A percentile compares a stretch with the other conserved stretches of the same genome.
Evolutionary conservation across 2,888 invertebrate species (phyloP).

Genomic region (Tinea pellionella): DNA sequence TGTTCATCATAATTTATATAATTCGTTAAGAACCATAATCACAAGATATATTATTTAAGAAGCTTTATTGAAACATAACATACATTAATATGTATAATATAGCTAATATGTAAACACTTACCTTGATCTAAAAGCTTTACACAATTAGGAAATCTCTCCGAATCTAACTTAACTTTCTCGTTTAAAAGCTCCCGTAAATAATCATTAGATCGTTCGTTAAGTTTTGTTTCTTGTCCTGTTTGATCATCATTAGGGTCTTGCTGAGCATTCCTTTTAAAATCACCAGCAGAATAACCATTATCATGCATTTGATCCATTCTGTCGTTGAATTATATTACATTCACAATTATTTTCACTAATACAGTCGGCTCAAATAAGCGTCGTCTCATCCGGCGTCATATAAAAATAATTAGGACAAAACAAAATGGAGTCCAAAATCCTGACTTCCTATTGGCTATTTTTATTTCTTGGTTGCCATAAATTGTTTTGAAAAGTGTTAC

Average conservation of each 20-base stretch:
- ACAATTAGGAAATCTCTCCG: constrained; percentile 77
- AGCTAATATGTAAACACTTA: constrained; percentile 40
- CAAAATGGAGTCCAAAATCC: background rate
- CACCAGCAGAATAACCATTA: constrained; percentile 49
- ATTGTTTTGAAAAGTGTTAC: too few relatives aligned
- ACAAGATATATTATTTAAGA: too few relatives aligned
- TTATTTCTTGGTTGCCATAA: too few relatives aligned
- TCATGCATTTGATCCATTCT: background rate
- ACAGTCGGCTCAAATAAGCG: background rate
- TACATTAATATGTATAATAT: too few relatives aligned
- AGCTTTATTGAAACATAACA: background rate
- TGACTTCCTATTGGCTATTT: too few relatives aligned
- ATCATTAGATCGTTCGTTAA: constrained; percentile 80
- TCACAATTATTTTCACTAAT: background rate
- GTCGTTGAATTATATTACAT: background rate
- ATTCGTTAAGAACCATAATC: too few relatives aligned
- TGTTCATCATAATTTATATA: too few relatives aligned
- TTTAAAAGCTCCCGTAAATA: constrained; percentile 80
- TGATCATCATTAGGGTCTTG: constrained; percentile 39
- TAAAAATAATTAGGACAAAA: background rate
- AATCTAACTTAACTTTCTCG: constrained; percentile 76
- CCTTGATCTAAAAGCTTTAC: constrained; percentile 80
- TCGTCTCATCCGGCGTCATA: background rate
- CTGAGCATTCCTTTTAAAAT: constrained; percentile 54
- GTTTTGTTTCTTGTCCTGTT: constrained; percentile 69